Evolutionary conservation across 2,113 vertebrate species (phyloP).

Genomic region (Asarcornis scutulata): DNA sequence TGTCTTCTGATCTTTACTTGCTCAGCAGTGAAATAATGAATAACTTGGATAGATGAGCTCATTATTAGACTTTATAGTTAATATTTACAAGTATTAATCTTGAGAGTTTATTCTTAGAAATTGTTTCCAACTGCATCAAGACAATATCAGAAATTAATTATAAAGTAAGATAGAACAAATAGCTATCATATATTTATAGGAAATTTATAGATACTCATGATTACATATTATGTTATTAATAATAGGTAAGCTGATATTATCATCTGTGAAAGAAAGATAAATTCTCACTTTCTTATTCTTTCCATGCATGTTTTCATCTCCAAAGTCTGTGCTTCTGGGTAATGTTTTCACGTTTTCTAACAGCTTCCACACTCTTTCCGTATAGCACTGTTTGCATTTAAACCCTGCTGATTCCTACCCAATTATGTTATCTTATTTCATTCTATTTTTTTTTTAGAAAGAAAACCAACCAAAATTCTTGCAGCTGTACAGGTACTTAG

Average conservation of each 20-base stretch:
- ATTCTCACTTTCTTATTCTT: constrained; percentile 22
- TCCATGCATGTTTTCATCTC: constrained; percentile 27
- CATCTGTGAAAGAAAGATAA: neutral
- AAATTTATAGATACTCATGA: constrained; percentile 20
- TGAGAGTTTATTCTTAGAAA: constrained; percentile 11
- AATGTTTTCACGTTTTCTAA: constrained; percentile 22
- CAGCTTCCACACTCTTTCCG: neutral
- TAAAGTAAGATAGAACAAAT: constrained; percentile 2
- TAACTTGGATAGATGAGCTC: neutral
- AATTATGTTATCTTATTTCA: constrained; percentile 62
- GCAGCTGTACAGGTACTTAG: constrained; percentile 47
- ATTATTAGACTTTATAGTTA: constrained; percentile 8
- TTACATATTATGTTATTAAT: constrained; percentile 2
- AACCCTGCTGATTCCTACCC: constrained; percentile 16
- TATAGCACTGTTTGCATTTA: constrained; percentile 22
- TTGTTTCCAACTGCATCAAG: neutral
- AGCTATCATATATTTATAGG: neutral
- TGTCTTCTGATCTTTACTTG: neutral
- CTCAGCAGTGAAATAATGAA: neutral
- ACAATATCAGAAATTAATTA: constrained; percentile 44
- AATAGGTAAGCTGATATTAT: constrained; percentile 28
- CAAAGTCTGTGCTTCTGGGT: neutral
- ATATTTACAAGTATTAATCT: neutral
- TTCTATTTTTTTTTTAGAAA: constrained; percentile 22
- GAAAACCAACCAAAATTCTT: constrained; percentile 42